Evolutionary conservation across 1,140 invertebrate genomes (phyloP).

Genomic region (Scaptodrosophila lebanonensis): DNA sequence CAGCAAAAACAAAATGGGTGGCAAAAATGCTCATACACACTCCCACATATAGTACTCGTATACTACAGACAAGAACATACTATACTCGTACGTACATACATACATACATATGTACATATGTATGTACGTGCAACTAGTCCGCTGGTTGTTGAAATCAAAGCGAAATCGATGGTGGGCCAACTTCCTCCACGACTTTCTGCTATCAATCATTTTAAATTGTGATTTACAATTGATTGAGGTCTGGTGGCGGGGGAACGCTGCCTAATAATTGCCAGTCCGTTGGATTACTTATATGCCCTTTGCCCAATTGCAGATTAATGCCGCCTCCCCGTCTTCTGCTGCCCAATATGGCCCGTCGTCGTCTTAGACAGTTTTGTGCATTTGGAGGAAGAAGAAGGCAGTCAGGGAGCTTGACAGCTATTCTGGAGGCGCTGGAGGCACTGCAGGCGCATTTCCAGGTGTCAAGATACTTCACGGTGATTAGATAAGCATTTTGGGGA

Average conservation of each 20-base stretch:
- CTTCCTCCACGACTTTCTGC: background rate
- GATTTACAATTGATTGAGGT: slow-evolving; percentile 74
- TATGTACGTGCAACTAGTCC: slow-evolving; percentile 65
- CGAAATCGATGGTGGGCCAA: background rate
- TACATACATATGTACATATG: too few species aligned
- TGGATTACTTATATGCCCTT: too few species aligned
- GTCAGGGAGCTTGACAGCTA: slow-evolving; percentile 14
- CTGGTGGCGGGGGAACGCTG: slow-evolving; percentile 46
- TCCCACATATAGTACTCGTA: too few species aligned
- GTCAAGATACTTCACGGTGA: slow-evolving; percentile 72
- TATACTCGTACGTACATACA: too few species aligned
- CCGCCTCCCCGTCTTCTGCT: slow-evolving; percentile 55
- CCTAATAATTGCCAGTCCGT: slow-evolving; percentile 39
- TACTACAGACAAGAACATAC: too few species aligned
- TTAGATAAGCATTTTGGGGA: slow-evolving; percentile 72
- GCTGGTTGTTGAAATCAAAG: slow-evolving; percentile 33
- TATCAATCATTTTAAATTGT: slow-evolving; percentile 16
- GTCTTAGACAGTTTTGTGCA: slow-evolving; percentile 9
- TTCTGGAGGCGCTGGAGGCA: background rate
- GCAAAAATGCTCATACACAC: slow-evolving; percentile 54
- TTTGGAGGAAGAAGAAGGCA: background rate
- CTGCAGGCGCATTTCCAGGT: slow-evolving; percentile 55
- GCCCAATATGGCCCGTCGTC: slow-evolving; percentile 28
- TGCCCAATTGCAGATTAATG: slow-evolving; percentile 71
- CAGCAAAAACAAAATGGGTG: slow-evolving; percentile 70